Evolutionary conservation across 2,888 invertebrate species (phyloP).

Genomic region (Diachrysia chrysitis): DNA sequence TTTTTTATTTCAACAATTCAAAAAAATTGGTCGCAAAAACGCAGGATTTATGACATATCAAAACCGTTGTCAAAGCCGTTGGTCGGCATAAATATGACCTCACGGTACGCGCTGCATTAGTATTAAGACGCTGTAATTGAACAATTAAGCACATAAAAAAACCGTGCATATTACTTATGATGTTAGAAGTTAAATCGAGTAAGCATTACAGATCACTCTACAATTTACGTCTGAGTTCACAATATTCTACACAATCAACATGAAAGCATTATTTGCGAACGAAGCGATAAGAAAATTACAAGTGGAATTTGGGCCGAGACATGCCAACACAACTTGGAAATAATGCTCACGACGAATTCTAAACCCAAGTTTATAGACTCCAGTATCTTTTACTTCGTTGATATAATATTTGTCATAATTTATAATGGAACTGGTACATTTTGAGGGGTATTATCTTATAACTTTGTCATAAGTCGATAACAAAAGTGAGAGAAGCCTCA

Average conservation of each 20-base stretch:
- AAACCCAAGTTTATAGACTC: constrained; percentile 38
- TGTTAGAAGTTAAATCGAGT: neutral
- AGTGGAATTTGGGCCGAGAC: constrained; percentile 56
- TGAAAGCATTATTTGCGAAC: constrained; percentile 60
- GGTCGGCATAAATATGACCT: too few relatives aligned
- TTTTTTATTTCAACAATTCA: too few relatives aligned
- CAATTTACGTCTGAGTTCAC: constrained; percentile 23
- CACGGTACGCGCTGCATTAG: too few relatives aligned
- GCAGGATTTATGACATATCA: too few relatives aligned
- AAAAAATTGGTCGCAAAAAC: too few relatives aligned
- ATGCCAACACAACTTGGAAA: constrained; percentile 47
- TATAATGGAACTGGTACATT: constrained; percentile 1
- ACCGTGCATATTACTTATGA: too few relatives aligned
- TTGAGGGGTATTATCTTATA: neutral
- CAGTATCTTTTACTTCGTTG: constrained; percentile 24
- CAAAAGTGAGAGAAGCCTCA: constrained; percentile 4
- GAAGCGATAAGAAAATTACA: constrained; percentile 65
- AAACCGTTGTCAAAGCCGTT: too few relatives aligned
- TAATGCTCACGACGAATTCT: constrained; percentile 34
- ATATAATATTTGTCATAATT: constrained; percentile 11
- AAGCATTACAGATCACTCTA: constrained; percentile 12
- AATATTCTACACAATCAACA: constrained; percentile 40
- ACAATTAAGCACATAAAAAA: too few relatives aligned
- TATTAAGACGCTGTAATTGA: too few relatives aligned
- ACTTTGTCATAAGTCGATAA: constrained; percentile 2